These are phyloP conservation scores for Harlomillsia oculata DNA, from an alignment of 1,140 invertebrate genomes.

Conservation along the genomic window DNA sequence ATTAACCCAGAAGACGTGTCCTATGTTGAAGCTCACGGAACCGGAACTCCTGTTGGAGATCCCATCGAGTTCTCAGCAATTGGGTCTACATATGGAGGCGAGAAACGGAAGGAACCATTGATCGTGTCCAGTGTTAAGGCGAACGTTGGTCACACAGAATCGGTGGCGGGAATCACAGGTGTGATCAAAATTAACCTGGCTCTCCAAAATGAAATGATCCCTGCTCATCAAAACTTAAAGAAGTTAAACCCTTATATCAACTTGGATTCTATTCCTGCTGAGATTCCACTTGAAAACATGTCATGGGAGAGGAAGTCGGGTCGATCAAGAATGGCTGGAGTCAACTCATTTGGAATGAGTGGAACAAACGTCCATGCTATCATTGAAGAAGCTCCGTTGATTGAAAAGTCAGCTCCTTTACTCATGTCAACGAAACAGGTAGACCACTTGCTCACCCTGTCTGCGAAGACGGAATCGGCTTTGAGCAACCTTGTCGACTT, in stretches of 20 bases:
- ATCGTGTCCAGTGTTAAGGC: conserved; percentile 50
- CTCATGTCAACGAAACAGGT: not conserved
- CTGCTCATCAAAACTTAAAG: conserved; percentile 9
- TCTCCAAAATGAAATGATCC: conserved; percentile 1
- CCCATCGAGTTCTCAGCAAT: conserved; percentile 37
- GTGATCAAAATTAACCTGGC: conserved; percentile 14
- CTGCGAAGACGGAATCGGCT: conserved; percentile 16
- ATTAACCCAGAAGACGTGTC: conserved; percentile 44
- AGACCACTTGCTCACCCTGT: conserved; percentile 14
- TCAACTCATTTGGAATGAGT: conserved; percentile 27
- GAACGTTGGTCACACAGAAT: conserved; percentile 52
- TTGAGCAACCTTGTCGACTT: conserved; percentile 3
- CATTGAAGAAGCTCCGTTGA: conserved; percentile 2
- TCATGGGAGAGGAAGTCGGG: not conserved
- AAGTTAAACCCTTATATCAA: conserved; percentile 21
- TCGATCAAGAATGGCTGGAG: conserved; percentile 1
- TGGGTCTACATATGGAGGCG: conserved; percentile 45
- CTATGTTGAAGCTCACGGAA: conserved; percentile 52
- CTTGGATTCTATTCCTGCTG: conserved; percentile 11
- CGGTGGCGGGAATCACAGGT: conserved; percentile 39
- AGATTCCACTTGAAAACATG: conserved; percentile 1
- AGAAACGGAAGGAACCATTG: conserved; percentile 42
- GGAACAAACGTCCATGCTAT: conserved; percentile 27
- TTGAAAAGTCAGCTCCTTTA: not conserved
- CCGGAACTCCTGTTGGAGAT: conserved; percentile 46